phyloP scores from a whole-genome alignment of 2,797 vertebrate species.

The Coregonus suidteri region DNA sequence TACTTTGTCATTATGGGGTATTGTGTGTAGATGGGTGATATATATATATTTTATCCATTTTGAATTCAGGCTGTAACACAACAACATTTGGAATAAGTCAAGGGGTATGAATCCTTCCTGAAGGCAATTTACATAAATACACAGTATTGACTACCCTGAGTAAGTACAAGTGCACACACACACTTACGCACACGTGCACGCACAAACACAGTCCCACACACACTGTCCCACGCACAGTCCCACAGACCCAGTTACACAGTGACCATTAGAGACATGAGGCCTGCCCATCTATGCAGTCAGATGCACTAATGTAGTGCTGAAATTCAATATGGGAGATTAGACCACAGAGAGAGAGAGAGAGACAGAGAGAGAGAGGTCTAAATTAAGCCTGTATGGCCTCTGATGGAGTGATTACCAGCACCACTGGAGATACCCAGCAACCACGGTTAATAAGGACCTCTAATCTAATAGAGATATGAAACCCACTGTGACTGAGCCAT shows the following conservation, averaged over 20 bases:
- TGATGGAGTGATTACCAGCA: conserved; percentile 46
- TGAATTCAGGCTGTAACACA: no score
- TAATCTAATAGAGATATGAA: conserved; percentile 37
- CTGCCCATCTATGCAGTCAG: not conserved
- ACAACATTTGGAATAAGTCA: no score
- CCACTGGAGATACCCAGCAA: conserved; percentile 26
- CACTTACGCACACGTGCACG: not conserved
- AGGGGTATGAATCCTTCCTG: no score
- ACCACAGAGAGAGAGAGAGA: conserved; percentile 7
- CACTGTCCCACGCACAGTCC: not conserved
- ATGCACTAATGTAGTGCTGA: conserved; percentile 34
- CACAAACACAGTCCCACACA: not conserved
- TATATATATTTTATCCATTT: no score
- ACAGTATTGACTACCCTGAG: not conserved
- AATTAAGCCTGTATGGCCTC: conserved; percentile 31
- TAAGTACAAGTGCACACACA: not conserved
- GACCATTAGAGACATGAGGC: not conserved
- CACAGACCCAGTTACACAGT: not conserved
- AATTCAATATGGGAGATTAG: conserved; percentile 64
- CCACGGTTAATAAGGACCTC: conserved; percentile 50
- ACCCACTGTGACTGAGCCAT: conserved; percentile 30
- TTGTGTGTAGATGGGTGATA: no score
- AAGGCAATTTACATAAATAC: not conserved
- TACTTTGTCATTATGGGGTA: no score
- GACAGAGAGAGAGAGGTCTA: conserved; percentile 40